These are phyloP conservation scores for Adoxophyes honmai DNA, from an alignment of 1,140 invertebrate genomes.

Conservation along the genomic window DNA sequence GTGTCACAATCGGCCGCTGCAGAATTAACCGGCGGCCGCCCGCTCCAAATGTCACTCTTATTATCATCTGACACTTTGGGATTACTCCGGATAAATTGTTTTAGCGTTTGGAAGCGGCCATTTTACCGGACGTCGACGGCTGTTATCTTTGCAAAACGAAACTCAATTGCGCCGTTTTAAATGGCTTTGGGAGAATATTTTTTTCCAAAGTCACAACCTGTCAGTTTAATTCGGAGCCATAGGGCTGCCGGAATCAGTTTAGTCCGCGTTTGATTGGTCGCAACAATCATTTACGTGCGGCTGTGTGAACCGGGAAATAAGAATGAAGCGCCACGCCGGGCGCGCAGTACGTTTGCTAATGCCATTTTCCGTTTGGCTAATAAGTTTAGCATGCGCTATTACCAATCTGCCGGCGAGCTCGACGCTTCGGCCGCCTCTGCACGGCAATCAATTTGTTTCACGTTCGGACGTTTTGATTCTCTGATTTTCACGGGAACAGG, in stretches of 20 bases:
- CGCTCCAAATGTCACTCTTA: constrained; percentile 73
- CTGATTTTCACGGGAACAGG: constrained; percentile 41
- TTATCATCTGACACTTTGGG: constrained; percentile 71
- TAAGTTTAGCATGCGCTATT: constrained; percentile 74
- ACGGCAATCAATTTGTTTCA: constrained; percentile 69
- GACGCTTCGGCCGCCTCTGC: constrained; percentile 50
- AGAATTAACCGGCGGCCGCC: constrained; percentile 63
- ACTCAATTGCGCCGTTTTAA: constrained; percentile 39
- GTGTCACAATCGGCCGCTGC: constrained; percentile 67
- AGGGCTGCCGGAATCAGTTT: constrained; percentile 42
- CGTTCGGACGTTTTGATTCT: constrained; percentile 68
- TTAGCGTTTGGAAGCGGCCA: constrained; percentile 60
- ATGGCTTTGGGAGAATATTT: constrained; percentile 26
- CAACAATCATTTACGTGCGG: constrained; percentile 64
- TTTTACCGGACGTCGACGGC: constrained; percentile 59
- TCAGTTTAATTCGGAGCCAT: constrained; percentile 43
- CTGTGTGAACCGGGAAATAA: constrained; percentile 60
- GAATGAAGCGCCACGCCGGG: constrained; percentile 63
- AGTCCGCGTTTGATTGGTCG: constrained; percentile 63
- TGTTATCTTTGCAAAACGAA: constrained; percentile 68
- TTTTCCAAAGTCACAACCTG: constrained; percentile 41
- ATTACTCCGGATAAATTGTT: constrained; percentile 75
- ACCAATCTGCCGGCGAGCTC: constrained; percentile 67
- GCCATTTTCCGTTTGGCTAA: constrained; percentile 72
- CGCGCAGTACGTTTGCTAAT: constrained; percentile 61